phyloP scores from a whole-genome alignment of 1,140 invertebrate genomes.

The Heliconius melpomene region DNA sequence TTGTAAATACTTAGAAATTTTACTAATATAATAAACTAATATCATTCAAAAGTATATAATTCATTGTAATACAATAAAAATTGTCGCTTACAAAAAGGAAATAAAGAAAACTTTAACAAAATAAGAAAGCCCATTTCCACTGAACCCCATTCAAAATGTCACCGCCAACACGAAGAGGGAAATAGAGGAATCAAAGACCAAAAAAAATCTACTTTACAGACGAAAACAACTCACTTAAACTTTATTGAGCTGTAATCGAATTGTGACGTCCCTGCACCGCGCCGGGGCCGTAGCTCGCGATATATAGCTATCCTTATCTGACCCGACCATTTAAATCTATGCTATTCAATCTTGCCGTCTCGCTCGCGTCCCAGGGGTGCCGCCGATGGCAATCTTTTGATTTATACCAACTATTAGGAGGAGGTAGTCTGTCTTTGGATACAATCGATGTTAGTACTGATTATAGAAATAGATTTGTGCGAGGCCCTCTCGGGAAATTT shows the following conservation, averaged over 20 bases:
- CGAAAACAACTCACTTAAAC: conserved; percentile 81
- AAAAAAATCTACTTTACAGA: conserved; percentile 80
- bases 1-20: neutral
- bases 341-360: conserved; percentile 80
- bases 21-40: neutral
- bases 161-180: conserved; percentile 41
- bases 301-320: conserved; percentile 77
- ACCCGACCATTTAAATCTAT: conserved; percentile 80
- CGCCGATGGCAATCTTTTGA: conserved; percentile 80
- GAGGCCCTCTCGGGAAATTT: conserved; percentile 31
- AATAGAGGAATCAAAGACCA: conserved; percentile 64
- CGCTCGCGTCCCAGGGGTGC: conserved; percentile 77
- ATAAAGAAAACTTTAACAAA: neutral
- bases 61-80: neutral
- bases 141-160: conserved; percentile 23
- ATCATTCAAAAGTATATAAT: neutral
- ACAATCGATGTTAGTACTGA: conserved; percentile 71
- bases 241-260: conserved; percentile 81
- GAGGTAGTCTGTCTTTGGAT: conserved; percentile 72
- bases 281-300: conserved; percentile 61
- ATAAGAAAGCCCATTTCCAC: neutral
- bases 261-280: conserved; percentile 76
- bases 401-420: conserved; percentile 81
- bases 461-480: conserved; percentile 69
- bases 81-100: neutral